Base-by-base conservation (phyloP, 2,888 invertebrate genomes). In the Heliconius ismenius region DNA sequence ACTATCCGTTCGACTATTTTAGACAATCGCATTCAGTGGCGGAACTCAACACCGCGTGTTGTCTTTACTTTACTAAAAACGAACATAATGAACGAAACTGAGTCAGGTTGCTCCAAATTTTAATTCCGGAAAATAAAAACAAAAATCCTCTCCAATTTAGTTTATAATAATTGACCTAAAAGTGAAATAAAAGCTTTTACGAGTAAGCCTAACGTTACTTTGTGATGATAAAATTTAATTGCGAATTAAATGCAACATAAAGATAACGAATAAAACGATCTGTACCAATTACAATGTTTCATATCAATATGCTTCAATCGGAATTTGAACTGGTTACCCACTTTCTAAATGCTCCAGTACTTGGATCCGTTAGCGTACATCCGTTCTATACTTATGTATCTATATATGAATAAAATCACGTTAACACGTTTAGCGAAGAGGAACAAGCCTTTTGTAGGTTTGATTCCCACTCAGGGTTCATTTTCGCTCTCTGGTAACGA, bases 321-420 rank as follows among this genome's bases (percentile, higher is more conserved):
- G 81, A 79, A 80, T 81, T 81, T 80, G 82, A 80, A 78, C 80
- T 63, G 79, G 81, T 82, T 78, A 82, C 80, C 81, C 76, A 81
- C 82, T 82, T 82, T 80, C 81, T 80, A 81, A 79, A 79, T 74
- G 73, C 75, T 70, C 74, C 68, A 75, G 79, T 69, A 76, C 74
- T 76, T 70, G 73, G 72, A 72, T 49, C 64, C 43, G 64, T 78
- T 72, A 64, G 54, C 28, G 75, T 64, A 13, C 75, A 73, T 75
- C 54, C 54, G 54, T 73, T 32, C 60, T 63, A 4, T 43, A 49
- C 3, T 43, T 62, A 60, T 60, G n/a, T n/a, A n/a, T n/a, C 1
- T 26, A 60, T 60, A 62, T 62, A 62, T 26, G 4, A n/a, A 73
- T n/a, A 32, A 21, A 18, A 49, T 21, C 49, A 49, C 49, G 49